Conservation (phyloP, 2,888 invertebrate genomes). For the Meghimatium bilineatum region DNA sequence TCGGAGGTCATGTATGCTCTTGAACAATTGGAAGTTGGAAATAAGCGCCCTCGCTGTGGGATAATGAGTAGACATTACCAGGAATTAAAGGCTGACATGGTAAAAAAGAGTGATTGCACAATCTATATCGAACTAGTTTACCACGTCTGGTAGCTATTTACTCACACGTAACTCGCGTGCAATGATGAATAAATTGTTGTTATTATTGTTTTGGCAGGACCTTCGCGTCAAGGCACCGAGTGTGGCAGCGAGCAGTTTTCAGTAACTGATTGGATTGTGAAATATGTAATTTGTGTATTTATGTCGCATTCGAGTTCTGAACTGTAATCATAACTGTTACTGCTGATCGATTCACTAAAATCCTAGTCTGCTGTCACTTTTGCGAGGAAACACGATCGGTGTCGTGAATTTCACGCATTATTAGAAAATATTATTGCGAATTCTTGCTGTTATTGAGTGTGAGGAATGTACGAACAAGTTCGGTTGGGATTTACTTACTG, state of each 20-base stretch:
- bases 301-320: neutral
- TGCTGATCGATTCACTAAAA: constrained; percentile 6
- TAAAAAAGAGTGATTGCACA: neutral
- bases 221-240: neutral
- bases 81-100: neutral
- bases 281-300: neutral
- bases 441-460: neutral
- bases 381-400: neutral
- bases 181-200: constrained; percentile 20
- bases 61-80: neutral
- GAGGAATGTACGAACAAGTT: neutral
- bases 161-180: constrained; percentile 19
- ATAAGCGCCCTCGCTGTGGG: neutral
- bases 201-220: constrained; percentile 25
- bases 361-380: neutral
- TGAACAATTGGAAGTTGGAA: neutral
- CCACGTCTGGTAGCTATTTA: neutral
- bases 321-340: neutral
- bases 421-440: neutral
- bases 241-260: neutral
- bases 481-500: neutral
- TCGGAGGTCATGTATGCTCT: neutral
- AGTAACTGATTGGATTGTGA: constrained; percentile 5
- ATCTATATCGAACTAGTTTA: neutral
- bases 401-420: neutral